Conservation (phyloP, 2,797 vertebrate species). For the Dendrocincla fuliginosa region DNA sequence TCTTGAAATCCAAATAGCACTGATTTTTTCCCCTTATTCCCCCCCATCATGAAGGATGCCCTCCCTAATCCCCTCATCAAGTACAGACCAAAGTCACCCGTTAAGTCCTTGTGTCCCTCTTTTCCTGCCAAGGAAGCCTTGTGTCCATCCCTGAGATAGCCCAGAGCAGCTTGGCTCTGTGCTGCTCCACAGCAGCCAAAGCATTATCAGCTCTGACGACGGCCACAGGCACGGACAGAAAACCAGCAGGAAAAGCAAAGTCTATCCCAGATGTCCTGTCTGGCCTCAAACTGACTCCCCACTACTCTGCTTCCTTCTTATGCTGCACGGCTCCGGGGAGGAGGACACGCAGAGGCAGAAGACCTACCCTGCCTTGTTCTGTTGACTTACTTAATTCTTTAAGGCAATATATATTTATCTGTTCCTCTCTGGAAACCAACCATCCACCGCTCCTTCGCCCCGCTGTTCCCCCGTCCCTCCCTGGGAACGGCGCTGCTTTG, state of each 20-base stretch:
- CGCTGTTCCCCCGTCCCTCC: neutral
- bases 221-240: neutral
- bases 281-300: neutral
- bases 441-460: neutral
- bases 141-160: neutral
- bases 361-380: neutral
- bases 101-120: neutral
- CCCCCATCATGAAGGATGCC: neutral
- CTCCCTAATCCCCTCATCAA: neutral
- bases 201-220: neutral
- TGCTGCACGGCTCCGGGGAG: rapidly evolving
- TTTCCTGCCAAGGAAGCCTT: neutral
- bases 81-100: neutral
- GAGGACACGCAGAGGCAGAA: neutral
- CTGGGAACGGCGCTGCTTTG: neutral
- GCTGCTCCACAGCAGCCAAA: neutral
- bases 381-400: neutral
- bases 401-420: neutral
- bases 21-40: neutral
- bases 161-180: neutral
- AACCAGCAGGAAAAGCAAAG: conserved; percentile 38
- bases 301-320: conserved; percentile 28
- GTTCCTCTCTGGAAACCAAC: neutral
- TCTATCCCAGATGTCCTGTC: neutral
- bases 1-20: neutral